Base-by-base conservation (phyloP, 1,140 invertebrate genomes). In the Neodiprion virginianus region DNA sequence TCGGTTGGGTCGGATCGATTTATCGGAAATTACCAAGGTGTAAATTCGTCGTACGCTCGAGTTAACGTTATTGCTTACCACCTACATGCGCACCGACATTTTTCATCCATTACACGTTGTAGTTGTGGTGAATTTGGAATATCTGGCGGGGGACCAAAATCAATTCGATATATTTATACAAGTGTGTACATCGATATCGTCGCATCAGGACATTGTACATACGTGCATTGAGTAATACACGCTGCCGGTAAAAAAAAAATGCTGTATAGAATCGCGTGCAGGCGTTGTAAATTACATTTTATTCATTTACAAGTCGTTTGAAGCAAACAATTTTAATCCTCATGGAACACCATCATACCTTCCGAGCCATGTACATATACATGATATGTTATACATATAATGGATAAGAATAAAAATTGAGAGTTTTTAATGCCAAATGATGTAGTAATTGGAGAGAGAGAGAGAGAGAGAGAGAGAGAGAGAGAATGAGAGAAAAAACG, bases 331-430 rank as follows among this genome's bases (percentile, higher is more conserved):
- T 67, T 71, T 23, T 69, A 77, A 21, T 77, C 67, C 76, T 79
- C 76, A 79, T 80, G 78, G 80, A 77, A 79, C 79, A 79, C 79
- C 79, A 79, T 79, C 71, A 72, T 79, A 79, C 69, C 73, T 79
- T 71, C 76, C 78, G 78, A 83, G 73, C 76, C 76, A 81, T 82
- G 82, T 84, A 80, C 72, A 79, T 77, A 79, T 61, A 61, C n/a
- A 61, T 61, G n/a, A 61, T 17, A 61, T 40, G 5, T 40, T 40
- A 61, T 61, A 61, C 4, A 61, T 40, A 61, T 12, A 61, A 61
- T 14, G n/a, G n/a, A 61, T 14, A 61, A 61, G 11, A 61, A 14
- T 61, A 61, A 40, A 40, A 40, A 61, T 14, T 73, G 76, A 78
- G 49, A 70, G 69, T 76, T 74, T 73, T 14, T 69, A 14, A 69